Base-by-base conservation (phyloP, 2,113 vertebrate genomes). In the Marmota monax region DNA sequence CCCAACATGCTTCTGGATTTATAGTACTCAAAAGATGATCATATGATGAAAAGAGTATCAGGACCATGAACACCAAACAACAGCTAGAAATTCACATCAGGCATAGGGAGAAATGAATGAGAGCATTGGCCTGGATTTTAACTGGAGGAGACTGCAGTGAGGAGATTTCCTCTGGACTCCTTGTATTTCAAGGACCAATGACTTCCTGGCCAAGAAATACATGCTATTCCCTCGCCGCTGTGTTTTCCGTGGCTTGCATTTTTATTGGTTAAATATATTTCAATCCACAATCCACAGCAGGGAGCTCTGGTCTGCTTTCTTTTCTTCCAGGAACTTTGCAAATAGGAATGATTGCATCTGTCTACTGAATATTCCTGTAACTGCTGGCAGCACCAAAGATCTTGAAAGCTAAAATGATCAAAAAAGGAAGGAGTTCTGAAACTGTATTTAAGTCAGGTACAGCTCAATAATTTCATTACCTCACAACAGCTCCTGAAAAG, bases 231-330 rank as follows among this genome's bases (percentile, higher is more conserved):
- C 27, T 94, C 53, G 29, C n/a, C 25, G 5, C 56, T 77, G 70
- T 84, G 65, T 76, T 84, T 76, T 76, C 14, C 37, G 29, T 93
- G 78, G 32, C 76, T 95, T 84, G 70, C 11, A 65, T 93, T 94
- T 94, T 87, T 84, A 63, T 93, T 92, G 95, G 76, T 42, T 93
- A 89, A 87, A 72, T 87, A 85, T 63, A 94, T 96, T 97, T 83
- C 83, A 70, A 53, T 79, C 8, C 34, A 73, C 25, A 70, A 10
- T 78, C 51, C 73, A 70, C 39, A 63, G 58, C 34, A 83, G 42
- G 77, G 70, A 83, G 78, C 29, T 67, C 88, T 92, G 53, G n/a
- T 90, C 29, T 61, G 73, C 56, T 92, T 72, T 91, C 58, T 86
- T 92, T 73, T 70, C 53, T 69, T 74, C 70, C 8, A 88, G 84